Evolutionary conservation across 1,140 invertebrate species (phyloP), one percentile per base, ranked within the genome.

Genomic region (Drosophila insularis): DNA sequence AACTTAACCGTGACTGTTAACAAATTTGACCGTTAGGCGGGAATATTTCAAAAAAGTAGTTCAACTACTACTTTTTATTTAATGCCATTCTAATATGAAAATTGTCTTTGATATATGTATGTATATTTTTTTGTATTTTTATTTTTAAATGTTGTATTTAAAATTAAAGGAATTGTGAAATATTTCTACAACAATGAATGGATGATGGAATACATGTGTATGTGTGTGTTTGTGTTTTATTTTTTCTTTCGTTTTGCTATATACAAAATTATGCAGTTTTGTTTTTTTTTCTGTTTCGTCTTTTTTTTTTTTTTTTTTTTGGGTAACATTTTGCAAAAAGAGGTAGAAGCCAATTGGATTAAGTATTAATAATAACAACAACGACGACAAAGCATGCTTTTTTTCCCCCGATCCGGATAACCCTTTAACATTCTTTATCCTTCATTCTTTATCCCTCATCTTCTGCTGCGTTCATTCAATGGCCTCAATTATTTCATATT

Each of bases 401-500:
- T 14, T 46, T 27, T 4, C 10, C 14, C 43, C 6, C 14, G 14
- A 17, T 46, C 43, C 8, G n/a, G 1, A 17, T 19, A n/a, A n/a
- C 2, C 43, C 6, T 0, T 17, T 46, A 1, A 5, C 27, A 27
- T 27, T 27, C 27, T 6, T 27, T 27, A 27, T 27, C 7, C n/a
- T 46, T 8, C 1, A 6, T 46, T 7, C 14, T 8, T 27, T 27
- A 2, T 17, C 17, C 43, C 8, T 14, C 14, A 43, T 43, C 11
- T 69, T 39, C 8, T 35, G 32, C 21, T 19, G 8, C 23, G 53
- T 46, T 91, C 63, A 92, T 75, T 92, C 91, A 71, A 91, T 89
- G 81, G 91, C 91, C 77, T 91, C 91, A 61, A 92, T 92, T 86
- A 92, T 90, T 91, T 92, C 91, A 89, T 92, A 92, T 89, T 92